Base-by-base conservation (phyloP, 1,140 invertebrate genomes). In the Eupristina koningsbergeri region DNA sequence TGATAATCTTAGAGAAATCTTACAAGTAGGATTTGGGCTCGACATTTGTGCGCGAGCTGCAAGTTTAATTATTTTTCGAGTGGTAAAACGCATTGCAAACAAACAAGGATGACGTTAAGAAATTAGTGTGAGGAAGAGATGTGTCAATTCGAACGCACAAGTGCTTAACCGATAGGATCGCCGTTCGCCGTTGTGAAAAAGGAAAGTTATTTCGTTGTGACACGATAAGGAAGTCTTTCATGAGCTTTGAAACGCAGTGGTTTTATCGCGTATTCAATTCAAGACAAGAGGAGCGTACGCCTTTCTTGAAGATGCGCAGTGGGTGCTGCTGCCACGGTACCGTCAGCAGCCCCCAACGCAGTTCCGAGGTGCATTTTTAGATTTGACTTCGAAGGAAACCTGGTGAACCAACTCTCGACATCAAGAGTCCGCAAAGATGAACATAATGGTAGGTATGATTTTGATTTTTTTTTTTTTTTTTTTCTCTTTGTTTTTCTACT, bases 271-370 rank as follows among this genome's bases (percentile, higher is more conserved):
- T 63, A 69, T 19, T 61, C 19, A 45, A 69, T 19, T 61, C 19
- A 45, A 63, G 15, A 47, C 22, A 34, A 47, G 15, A 50, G 41
- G 26, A 29, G 69, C 45, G 31, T 58, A 31, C 31, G 50, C 3
- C 58, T 83, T 61, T 69, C 47, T 41, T 53, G 53, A 83, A 83
- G 76, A 84, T 84, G 83, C 83, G 77, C 83, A 84, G 50, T 75
- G 58, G 53, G 36, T 34, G 47, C 76, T 63, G 17, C 61, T 82
- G 74, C 13, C 3, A 34, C 47, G 8, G 17, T 58, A 6, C 3
- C 29, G n/a, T 58, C 50, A 31, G 6, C 19, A 61, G 36, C n/a
- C 36, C 22, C 41, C 58, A 34, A 75, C 36, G 53, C n/a, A 63
- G 50, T 63, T 61, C 31, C 50, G 29, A 31, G 22, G n/a, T 41